A percentile compares a stretch with the other conserved stretches of the same genome.
These are phyloP conservation scores for Neria commutata DNA, from an alignment of 2,888 invertebrate species.

Conservation along the genomic window DNA sequence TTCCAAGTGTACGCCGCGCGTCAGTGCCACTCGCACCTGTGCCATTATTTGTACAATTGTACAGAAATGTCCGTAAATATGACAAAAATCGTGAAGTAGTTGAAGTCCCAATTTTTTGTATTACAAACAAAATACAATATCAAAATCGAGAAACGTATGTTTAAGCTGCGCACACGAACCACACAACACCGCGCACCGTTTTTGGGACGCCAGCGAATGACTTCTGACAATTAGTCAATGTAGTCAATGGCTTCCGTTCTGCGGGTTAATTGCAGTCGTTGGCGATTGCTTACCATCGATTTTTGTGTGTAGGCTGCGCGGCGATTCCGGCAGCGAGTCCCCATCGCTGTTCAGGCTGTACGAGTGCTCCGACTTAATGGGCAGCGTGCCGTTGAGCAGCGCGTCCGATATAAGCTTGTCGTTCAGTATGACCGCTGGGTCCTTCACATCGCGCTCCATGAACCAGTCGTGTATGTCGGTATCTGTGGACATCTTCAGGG, in stretches of 20 bases:
- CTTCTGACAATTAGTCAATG: not conserved
- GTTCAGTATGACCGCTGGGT: constrained; percentile 76
- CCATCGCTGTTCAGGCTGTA: constrained; percentile 82
- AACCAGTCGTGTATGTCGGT: constrained; percentile 74
- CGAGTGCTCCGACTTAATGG: constrained; percentile 92
- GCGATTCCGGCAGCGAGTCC: constrained; percentile 74
- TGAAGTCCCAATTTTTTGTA: constrained; percentile 6
- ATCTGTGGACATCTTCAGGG: constrained; percentile 68
- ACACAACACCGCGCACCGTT: too few species aligned
- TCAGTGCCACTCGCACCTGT: constrained; percentile 39
- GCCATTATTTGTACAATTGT: constrained; percentile 49
- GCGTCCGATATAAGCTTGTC: constrained; percentile 77
- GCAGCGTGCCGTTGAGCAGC: constrained; percentile 73
- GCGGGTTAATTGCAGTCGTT: too few species aligned
- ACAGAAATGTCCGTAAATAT: not conserved
- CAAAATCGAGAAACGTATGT: not conserved
- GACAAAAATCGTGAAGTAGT: constrained; percentile 42
- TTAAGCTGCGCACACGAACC: not conserved
- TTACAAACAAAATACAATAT: not conserved
- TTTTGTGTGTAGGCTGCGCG: constrained; percentile 70
- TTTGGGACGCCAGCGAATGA: too few species aligned
- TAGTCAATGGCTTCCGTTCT: too few species aligned
- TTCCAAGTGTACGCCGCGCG: constrained; percentile 9
- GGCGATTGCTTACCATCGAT: constrained; percentile 76
- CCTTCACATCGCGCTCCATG: constrained; percentile 70